phyloP scores from a whole-genome alignment of 2,888 invertebrate species.

The Drosophila maculinotata region DNA sequence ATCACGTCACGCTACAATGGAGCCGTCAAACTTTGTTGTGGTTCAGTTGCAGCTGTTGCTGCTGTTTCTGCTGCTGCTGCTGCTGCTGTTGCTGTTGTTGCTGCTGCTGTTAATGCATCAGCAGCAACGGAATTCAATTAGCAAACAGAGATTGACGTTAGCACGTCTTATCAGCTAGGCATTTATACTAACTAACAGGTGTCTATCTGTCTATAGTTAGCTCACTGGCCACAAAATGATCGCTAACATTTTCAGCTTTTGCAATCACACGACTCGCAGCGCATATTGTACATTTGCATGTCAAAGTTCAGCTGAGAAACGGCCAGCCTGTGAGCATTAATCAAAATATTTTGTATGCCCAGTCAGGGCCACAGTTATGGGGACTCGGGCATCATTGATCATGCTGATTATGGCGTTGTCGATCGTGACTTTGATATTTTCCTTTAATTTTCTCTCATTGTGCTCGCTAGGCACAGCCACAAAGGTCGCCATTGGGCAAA shows the following conservation, averaged over 20 bases:
- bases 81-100: conserved; percentile 5
- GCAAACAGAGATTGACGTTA: conserved; percentile 37
- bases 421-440: conserved; percentile 77
- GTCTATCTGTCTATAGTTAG: conserved; percentile 14
- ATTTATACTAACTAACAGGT: conserved; percentile 36
- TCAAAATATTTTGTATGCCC: conserved; percentile 55
- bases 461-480: conserved; percentile 25
- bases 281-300: conserved; percentile 39
- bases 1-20: conserved; percentile 66
- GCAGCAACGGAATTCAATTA: conserved; percentile 58
- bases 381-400: conserved; percentile 57
- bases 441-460: conserved; percentile 69
- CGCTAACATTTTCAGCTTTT: conserved; percentile 9
- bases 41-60: conserved; percentile 18
- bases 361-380: conserved; percentile 48
- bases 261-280: conserved; percentile 37
- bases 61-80: background rate
- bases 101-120: conserved; percentile 29
- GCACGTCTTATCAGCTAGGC: conserved; percentile 56
- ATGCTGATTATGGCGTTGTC: conserved; percentile 66
- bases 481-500: conserved; percentile 55
- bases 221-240: conserved; percentile 9
- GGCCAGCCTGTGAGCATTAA: conserved; percentile 53
- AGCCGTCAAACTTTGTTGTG: conserved; percentile 53
- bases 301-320: conserved; percentile 62